Evolutionary conservation across 2,113 vertebrate genomes (phyloP), one percentile per base, ranked within the genome.

Genomic region (Pseudonaja textilis): DNA sequence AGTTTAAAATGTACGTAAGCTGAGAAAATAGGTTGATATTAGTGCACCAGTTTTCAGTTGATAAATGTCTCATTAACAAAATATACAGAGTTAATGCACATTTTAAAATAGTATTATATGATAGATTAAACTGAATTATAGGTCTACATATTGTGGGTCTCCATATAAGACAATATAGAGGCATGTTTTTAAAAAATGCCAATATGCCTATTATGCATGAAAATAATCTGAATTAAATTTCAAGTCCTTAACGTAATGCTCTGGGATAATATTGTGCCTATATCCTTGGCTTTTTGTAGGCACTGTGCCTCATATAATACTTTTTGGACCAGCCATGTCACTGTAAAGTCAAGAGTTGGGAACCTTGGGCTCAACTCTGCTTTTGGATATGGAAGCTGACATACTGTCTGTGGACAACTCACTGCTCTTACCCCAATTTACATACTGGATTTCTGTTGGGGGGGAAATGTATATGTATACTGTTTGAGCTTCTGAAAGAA

Each of bases 11-110:
- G 55, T 61, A 54, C 9, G 3, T 0, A 92, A 91, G 34, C 2
- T 81, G 81, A 92, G 47, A 93, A 93, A 95, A 85, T 81, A 42
- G 74, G 7, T 81, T 74, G 34, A 42, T 81, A 42, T 26, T 34
- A 2, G n/a, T 91, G 4, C 12, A 56, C n/a, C 42, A n/a, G 20
- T 86, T 57, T 59, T 91, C 42, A 91, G 26, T 56, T 54, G 23
- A 91, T 29, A 26, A 8, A 59, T 61, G 20, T 64, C n/a, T 87
- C 45, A 23, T 22, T 45, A 88, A 26, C 42, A 69, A 88, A 12
- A 26, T 23, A 39, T 87, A 55, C 42, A 54, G 34, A 22, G 16
- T n/a, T 89, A 89, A 81, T 25, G 54, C 16, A 42, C 18, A 20
- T 39, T 86, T 42, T 54, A 8, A 50, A n/a, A 55, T 22, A 87